Evolutionary conservation across 2,113 vertebrate species (phyloP).

Genomic region (Scomber scombrus): DNA sequence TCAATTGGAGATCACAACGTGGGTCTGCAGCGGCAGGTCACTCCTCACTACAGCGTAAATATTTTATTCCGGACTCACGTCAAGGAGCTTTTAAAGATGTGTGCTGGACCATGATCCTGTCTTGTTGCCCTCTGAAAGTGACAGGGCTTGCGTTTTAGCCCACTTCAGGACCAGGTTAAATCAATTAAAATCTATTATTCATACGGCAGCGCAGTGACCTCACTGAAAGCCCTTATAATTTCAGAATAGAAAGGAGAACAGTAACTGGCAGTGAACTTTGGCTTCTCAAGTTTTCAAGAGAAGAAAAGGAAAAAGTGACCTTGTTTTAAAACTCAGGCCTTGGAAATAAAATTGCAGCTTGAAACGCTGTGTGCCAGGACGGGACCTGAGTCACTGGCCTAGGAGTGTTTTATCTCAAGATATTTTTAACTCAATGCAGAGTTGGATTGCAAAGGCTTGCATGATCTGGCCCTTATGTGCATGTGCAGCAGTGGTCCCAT

Average conservation of each 20-base stretch:
- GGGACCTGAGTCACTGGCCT: constrained; percentile 36
- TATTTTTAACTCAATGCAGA: constrained; percentile 60
- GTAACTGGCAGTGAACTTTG: constrained; percentile 74
- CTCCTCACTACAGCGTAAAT: constrained; percentile 91
- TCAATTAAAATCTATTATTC: constrained; percentile 99
- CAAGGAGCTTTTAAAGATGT: constrained; percentile 94
- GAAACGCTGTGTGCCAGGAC: constrained; percentile 48
- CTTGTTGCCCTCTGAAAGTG: constrained; percentile 91
- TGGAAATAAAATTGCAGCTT: constrained; percentile 65
- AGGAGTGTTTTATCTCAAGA: constrained; percentile 44
- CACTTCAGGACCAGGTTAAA: constrained; percentile 96
- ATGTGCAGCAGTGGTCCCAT: constrained; percentile 35
- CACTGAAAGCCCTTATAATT: constrained; percentile 83
- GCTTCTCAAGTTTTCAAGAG: constrained; percentile 70
- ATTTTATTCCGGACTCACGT: constrained; percentile 94
- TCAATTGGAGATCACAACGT: constrained; percentile 93
- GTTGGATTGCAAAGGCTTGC: constrained; percentile 42
- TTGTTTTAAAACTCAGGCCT: constrained; percentile 71
- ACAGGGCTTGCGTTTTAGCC: constrained; percentile 92
- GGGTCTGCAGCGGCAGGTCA: constrained; percentile 93
- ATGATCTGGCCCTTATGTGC: constrained; percentile 46
- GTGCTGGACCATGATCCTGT: constrained; percentile 89
- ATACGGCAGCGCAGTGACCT: constrained; percentile 87
- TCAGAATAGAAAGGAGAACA: constrained; percentile 75
- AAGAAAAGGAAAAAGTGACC: constrained; percentile 65